Evolutionary conservation across 2,797 vertebrate genomes (phyloP).

Genomic region (Gallinago solitaria): DNA sequence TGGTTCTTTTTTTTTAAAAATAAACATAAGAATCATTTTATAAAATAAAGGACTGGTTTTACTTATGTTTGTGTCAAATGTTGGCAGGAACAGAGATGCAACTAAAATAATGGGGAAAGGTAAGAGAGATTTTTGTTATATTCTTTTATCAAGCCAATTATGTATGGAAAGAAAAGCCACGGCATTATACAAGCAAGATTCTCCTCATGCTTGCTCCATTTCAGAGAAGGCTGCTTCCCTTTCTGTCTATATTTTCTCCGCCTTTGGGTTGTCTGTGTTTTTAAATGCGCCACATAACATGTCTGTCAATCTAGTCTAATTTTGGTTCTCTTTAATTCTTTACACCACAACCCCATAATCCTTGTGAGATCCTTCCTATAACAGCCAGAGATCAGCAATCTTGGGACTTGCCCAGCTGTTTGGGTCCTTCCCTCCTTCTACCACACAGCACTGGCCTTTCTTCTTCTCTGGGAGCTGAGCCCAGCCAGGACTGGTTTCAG

Average conservation of each 20-base stretch:
- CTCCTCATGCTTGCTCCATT: not conserved
- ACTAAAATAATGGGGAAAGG: not conserved
- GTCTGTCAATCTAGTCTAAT: not conserved
- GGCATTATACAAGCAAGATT: not conserved
- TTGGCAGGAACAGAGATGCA: not conserved
- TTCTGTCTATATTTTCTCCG: not conserved
- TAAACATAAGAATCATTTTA: not conserved
- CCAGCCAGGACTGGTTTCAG: not conserved
- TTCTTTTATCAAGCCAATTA: not conserved
- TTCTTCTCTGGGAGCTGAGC: not conserved
- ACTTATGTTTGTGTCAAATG: not conserved
- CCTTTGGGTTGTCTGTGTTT: not conserved
- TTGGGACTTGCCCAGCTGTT: not conserved
- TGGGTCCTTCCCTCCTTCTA: not conserved
- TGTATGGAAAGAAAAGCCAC: not conserved
- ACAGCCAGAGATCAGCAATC: not conserved
- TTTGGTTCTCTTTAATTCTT: not conserved
- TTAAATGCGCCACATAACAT: not conserved
- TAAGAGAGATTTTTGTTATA: not conserved
- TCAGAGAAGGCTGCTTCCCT: not conserved
- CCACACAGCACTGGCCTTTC: not conserved
- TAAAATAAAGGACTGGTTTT: not conserved
- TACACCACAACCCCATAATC: not conserved
- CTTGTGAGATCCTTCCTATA: not conserved
- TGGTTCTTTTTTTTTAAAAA: not conserved